Conservation (phyloP, 2,888 invertebrate genomes). For the Pyrochroa serraticornis region DNA sequence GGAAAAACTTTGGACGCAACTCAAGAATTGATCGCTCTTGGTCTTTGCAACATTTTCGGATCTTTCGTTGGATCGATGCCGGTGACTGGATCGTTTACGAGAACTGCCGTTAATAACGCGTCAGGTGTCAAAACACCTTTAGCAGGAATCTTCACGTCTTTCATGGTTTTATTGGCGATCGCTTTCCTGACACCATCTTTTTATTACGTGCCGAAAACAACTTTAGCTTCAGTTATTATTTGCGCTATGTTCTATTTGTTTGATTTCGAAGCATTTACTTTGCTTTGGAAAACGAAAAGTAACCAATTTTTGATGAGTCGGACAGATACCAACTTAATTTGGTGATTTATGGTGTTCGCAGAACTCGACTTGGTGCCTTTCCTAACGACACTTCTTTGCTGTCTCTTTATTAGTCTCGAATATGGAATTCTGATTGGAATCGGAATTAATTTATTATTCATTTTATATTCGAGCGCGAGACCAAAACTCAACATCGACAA, state of each 20-base stretch:
- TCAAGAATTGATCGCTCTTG: slow-evolving; percentile 81
- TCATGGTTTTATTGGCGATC: slow-evolving; percentile 78
- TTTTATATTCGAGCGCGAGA: slow-evolving; percentile 63
- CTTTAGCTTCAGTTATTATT: slow-evolving; percentile 86
- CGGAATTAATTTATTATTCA: slow-evolving; percentile 59
- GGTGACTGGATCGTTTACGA: slow-evolving; percentile 83
- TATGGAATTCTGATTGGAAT: slow-evolving; percentile 70
- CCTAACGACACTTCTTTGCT: slow-evolving; percentile 63
- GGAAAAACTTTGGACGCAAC: slow-evolving; percentile 76
- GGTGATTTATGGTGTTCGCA: slow-evolving; percentile 50
- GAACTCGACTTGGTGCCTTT: slow-evolving; percentile 66
- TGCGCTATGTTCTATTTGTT: slow-evolving; percentile 87
- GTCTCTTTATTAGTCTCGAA: slow-evolving; percentile 67
- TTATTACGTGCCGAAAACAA: slow-evolving; percentile 84
- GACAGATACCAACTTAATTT: slow-evolving; percentile 9
- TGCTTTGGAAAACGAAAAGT: slow-evolving; percentile 85
- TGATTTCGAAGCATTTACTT: slow-evolving; percentile 70
- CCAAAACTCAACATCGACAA: slow-evolving; percentile 54
- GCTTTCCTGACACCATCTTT: slow-evolving; percentile 81
- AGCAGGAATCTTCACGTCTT: slow-evolving; percentile 76
- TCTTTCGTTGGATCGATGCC: slow-evolving; percentile 89
- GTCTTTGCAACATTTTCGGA: slow-evolving; percentile 79
- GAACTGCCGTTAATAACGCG: slow-evolving; percentile 89
- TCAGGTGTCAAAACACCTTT: slow-evolving; percentile 83
- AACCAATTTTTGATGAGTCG: slow-evolving; percentile 45